Percentiles rank a stretch among this genome's conserved stretches.
These are phyloP conservation scores for Antigone vipio DNA, from an alignment of 2,113 vertebrate species.

Conservation along the genomic window DNA sequence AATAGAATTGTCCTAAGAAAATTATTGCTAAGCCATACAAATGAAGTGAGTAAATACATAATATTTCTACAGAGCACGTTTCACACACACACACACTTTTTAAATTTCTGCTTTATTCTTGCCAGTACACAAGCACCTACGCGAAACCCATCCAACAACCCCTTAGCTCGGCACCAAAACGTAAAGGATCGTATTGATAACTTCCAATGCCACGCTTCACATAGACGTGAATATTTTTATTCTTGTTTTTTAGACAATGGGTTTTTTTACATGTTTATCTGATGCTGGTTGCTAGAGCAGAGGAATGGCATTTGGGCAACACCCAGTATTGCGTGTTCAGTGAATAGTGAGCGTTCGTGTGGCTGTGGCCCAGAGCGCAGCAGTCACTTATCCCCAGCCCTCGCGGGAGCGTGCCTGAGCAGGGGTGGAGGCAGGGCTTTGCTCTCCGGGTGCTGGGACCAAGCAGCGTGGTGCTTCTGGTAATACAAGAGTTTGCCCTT, in stretches of 20 bases:
- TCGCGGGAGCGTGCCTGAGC: rapidly evolving
- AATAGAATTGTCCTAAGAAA: background rate
- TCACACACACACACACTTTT: background rate
- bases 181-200: rapidly evolving
- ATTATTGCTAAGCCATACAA: background rate
- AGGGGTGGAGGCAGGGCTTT: background rate
- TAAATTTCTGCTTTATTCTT: background rate
- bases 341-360: rapidly evolving
- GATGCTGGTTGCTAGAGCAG: background rate
- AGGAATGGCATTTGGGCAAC: background rate
- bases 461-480: background rate
- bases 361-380: background rate
- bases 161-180: background rate
- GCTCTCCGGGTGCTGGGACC: background rate
- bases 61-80: background rate
- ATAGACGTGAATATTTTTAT: rapidly evolving
- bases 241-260: background rate
- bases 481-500: background rate
- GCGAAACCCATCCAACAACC: background rate
- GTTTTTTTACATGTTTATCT: background rate
- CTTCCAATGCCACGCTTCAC: background rate
- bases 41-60: background rate
- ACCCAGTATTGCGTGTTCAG: background rate
- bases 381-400: background rate
- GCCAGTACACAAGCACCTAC: background rate